Conservation (phyloP, 2,113 vertebrate species). For the Pedetes capensis region DNA sequence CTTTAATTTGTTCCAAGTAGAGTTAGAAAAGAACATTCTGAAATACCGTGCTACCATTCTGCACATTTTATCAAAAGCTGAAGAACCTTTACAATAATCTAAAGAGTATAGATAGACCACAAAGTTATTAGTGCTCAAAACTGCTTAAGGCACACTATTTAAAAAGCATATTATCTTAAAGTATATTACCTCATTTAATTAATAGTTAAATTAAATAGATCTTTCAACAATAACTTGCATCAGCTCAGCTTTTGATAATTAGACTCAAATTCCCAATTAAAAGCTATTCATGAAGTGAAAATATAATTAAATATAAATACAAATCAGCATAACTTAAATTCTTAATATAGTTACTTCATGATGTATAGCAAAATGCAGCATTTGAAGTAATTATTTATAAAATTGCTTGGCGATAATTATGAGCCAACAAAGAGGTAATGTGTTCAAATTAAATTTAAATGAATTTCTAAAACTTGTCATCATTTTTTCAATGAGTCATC, state of each 20-base stretch:
- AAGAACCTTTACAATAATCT: background rate
- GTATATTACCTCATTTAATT: constrained; percentile 38
- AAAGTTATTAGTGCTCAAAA: background rate
- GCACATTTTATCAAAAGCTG: background rate
- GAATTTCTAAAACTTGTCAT: constrained; percentile 42
- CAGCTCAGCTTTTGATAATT: constrained; percentile 52
- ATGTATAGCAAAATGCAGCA: constrained; percentile 59
- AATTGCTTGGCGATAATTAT: constrained; percentile 61
- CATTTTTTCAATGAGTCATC: constrained; percentile 31
- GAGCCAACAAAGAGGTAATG: constrained; percentile 28
- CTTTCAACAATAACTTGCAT: constrained; percentile 53
- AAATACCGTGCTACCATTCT: background rate
- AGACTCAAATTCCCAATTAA: constrained; percentile 65
- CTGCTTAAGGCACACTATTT: background rate
- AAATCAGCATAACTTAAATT: constrained; percentile 63
- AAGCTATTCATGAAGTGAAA: constrained; percentile 52
- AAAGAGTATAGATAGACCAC: background rate
- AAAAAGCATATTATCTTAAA: constrained; percentile 22
- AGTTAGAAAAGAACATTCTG: background rate
- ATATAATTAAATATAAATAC: constrained; percentile 66
- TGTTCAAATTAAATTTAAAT: constrained; percentile 63
- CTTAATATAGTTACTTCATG: constrained; percentile 68
- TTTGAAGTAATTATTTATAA: constrained; percentile 67
- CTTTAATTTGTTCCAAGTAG: background rate
- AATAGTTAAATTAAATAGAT: constrained; percentile 31